Base-by-base conservation (phyloP, 2,888 invertebrate genomes). In the Lasioglossum vierecki region DNA sequence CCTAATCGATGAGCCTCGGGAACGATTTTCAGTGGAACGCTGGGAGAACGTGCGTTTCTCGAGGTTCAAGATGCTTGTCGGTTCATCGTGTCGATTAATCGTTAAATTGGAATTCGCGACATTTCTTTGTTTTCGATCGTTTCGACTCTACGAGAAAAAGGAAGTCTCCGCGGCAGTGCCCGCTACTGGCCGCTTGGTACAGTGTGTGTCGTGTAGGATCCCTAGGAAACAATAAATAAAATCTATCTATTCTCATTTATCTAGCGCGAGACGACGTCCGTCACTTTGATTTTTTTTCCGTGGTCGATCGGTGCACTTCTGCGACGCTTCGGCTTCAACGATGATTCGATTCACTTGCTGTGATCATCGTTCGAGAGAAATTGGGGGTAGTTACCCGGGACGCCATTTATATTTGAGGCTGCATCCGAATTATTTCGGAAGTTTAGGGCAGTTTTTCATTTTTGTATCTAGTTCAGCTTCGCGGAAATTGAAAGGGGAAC, bases 181-280 rank as follows among this genome's bases (percentile, higher is more conserved):
- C 92, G 93, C 93, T 94, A 93, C 93, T 94, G 93, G 91, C 93
- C 93, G 93, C 92, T 91, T 53, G 91, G 86, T 92, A 91, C 89
- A 90, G 81, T 83, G 80, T 74, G 78, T 86, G 73, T 84, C 84
- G 66, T 84, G 84, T 89, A 80, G 79, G 88, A 91, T 92, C 90
- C 87, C 91, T 93, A 92, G 89, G 92, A 93, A 94, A 94, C 93
- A 94, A 95, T 94, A 94, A 95, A 94, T 95, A 94, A 94, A 94
- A 93, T 94, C 93, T 94, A 94, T 93, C 94, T 94, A 94, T 93
- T 91, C 91, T 93, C 91, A 90, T 92, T 91, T 88, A 91, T 88
- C 89, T 91, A 92, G 87, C 88, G 91, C 88, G 92, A 91, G 87
- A 91, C 90, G 83, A 82, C 68, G 85, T 89, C 88, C 83, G 87